Evolutionary conservation across 2,888 invertebrate species (phyloP), one percentile per base, ranked within the genome.

Genomic region (Megastigmus dorsalis): DNA sequence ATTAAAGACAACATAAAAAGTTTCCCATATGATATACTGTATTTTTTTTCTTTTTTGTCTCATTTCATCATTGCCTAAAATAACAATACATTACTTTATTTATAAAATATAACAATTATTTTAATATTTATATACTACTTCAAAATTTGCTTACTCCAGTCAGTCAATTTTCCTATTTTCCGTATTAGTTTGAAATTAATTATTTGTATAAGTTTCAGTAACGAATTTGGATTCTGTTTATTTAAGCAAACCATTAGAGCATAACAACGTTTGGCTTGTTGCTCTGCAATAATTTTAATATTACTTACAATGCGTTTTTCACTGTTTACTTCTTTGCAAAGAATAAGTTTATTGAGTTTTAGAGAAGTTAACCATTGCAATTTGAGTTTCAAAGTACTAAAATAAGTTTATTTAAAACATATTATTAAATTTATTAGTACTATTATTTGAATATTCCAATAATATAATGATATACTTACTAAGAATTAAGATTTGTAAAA

Each of bases 201-300:
- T 20, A 20, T 36, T 9, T 0, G 26, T 23, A 74, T 20, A 3
- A 9, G n/a, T 26, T n/a, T 45, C 13, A 1, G 26, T 50, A 15
- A 18, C 1, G 23, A 59, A n/a, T 9, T 10, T 26, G 9, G 9
- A 2, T 0, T 50, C 1, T 1, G 52, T 20, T 15, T 20, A 33
- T 18, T 15, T 48, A 67, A 36, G 38, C 3, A 54, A 38, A 23
- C 60, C n/a, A 36, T 13, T 2, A 65, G 20, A 20, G 65, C 43
- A 69, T 20, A 74, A 18, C 69, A 74, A 4, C 69, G 50, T 6
- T 65, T 20, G n/a, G 74, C 74, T 52, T 74, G 69, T 9, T 65
- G 65, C 1, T 13, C 2, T 10, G 52, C 41, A 28, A 74, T 48
- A n/a, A 59, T 36, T 38, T 59, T 26, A 20, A 74, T 20, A 28